A percentile compares a stretch with the other conserved stretches of the same genome.
Conservation (phyloP, 1,140 invertebrate genomes). For the Dysdera silvatica region DNA sequence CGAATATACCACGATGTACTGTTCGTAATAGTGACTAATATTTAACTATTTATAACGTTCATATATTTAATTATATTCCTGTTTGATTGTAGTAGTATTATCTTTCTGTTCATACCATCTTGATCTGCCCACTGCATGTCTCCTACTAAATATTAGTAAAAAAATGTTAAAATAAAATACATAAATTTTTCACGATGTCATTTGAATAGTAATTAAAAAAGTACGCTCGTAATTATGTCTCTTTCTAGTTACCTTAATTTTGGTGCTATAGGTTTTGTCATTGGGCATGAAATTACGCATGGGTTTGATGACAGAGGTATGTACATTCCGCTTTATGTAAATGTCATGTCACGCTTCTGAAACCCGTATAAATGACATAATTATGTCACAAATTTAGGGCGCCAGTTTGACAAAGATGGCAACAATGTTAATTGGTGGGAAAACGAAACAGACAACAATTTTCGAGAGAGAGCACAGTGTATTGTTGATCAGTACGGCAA, state of each 20-base stretch:
- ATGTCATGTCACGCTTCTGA: neutral
- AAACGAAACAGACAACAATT: conserved; percentile 60
- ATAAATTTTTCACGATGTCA: too few species aligned
- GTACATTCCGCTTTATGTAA: neutral
- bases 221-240: too few species aligned
- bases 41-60: too few species aligned
- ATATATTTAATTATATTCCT: too few species aligned
- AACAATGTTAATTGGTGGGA: conserved; percentile 84
- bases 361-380: neutral
- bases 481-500: conserved; percentile 80
- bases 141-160: too few species aligned
- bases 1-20: too few species aligned
- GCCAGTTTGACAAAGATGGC: conserved; percentile 79
- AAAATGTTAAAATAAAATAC: too few species aligned
- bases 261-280: conserved; percentile 82
- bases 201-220: too few species aligned
- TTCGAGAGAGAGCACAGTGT: conserved; percentile 66
- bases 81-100: too few species aligned
- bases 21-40: too few species aligned
- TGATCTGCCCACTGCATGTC: too few species aligned
- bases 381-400: conserved; percentile 26
- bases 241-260: conserved; percentile 67
- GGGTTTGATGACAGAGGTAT: conserved; percentile 76
- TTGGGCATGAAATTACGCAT: conserved; percentile 89
- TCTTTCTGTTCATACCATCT: too few species aligned